A percentile compares a stretch with the other conserved stretches of the same genome.
Conservation (phyloP, 2,113 vertebrate genomes). For the Ia io region DNA sequence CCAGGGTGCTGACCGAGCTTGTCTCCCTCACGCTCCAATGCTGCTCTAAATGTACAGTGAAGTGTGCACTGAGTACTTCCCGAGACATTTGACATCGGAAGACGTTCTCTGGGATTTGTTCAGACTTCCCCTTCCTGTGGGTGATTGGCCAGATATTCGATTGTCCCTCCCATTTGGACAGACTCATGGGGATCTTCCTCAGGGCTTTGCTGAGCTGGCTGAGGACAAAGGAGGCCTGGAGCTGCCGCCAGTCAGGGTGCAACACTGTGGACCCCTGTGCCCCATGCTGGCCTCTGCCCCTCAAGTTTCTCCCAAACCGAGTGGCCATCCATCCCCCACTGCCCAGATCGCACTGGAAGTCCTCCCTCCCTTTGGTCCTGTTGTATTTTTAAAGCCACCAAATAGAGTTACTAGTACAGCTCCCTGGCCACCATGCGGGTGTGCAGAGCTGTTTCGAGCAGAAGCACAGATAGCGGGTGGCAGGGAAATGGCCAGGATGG, state of each 20-base stretch:
- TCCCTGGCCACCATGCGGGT: not conserved
- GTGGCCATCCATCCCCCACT: accelerated
- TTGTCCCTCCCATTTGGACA: accelerated
- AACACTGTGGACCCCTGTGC: not conserved
- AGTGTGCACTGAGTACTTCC: not conserved
- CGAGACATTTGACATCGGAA: accelerated
- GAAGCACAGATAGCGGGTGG: not conserved
- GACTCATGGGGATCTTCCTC: not conserved
- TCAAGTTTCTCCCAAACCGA: not conserved
- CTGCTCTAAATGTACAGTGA: not conserved
- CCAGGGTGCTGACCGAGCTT: not conserved
- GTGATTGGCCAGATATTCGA: no score
- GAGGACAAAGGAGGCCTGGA: not conserved
- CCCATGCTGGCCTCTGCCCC: not conserved
- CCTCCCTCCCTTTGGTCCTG: not conserved
- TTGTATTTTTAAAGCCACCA: not conserved
- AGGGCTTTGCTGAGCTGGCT: not conserved
- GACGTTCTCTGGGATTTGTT: not conserved
- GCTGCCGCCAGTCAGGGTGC: not conserved
- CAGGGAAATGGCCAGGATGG: accelerated
- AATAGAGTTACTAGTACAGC: no score
- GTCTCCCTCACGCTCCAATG: not conserved
- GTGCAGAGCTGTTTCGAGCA: not conserved
- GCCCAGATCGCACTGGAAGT: not conserved
- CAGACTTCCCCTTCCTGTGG: not conserved